A percentile compares a stretch with the other conserved stretches of the same genome.
Conservation (phyloP, 2,797 vertebrate genomes). For the Picus viridis region DNA sequence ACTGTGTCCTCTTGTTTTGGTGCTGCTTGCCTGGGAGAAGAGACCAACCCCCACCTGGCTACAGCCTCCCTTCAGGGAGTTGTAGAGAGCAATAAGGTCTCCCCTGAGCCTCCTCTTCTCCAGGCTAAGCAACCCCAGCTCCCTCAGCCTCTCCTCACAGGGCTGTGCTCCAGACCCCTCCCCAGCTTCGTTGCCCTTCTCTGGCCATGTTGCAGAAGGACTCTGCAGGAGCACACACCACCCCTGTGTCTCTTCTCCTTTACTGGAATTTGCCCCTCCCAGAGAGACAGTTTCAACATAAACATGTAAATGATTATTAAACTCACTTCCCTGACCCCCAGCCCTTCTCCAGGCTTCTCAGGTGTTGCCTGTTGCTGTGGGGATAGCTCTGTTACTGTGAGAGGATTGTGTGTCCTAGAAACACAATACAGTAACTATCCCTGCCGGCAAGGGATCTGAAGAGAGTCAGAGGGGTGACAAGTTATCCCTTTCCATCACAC, state of each 20-base stretch:
- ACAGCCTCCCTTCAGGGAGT: too few relatives aligned
- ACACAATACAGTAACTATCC: conserved; percentile 27
- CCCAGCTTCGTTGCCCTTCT: too few relatives aligned
- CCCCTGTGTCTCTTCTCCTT: background rate
- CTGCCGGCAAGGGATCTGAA: background rate
- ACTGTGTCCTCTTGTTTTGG: too few relatives aligned
- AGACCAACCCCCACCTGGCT: too few relatives aligned
- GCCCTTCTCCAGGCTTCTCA: background rate
- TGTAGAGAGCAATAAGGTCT: too few relatives aligned
- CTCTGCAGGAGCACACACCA: background rate
- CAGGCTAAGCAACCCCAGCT: too few relatives aligned
- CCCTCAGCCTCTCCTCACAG: too few relatives aligned
- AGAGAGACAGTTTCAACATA: background rate
- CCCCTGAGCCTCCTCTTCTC: too few relatives aligned
- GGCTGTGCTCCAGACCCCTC: too few relatives aligned
- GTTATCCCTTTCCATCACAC: background rate
- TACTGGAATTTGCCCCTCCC: background rate
- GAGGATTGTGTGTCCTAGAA: conserved; percentile 11
- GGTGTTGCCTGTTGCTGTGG: background rate
- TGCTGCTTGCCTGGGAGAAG: too few relatives aligned
- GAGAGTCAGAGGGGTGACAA: conserved; percentile 1
- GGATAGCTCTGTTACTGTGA: conserved; percentile 10
- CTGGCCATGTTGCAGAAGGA: background rate
- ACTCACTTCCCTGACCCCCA: conserved; percentile 1
- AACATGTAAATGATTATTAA: background rate